Evolutionary conservation across 2,797 vertebrate genomes (phyloP).

Genomic region (Merluccius polli): DNA sequence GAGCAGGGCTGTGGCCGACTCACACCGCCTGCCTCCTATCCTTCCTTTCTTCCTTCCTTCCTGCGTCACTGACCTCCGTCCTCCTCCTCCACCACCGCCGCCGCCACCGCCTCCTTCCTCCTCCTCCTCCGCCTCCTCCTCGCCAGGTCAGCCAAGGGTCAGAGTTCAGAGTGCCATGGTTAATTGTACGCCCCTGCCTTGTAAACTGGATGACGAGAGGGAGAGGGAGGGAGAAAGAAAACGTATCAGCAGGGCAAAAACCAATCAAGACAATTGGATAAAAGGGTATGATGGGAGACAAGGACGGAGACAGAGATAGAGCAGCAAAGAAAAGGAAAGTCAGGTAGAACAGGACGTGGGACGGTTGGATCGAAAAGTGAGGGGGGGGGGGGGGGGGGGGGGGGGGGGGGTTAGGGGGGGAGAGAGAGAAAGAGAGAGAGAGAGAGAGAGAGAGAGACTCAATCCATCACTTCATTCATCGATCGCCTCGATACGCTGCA

Average conservation of each 20-base stretch:
- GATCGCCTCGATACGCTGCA: conserved; percentile 44
- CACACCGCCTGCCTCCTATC: conserved; percentile 7
- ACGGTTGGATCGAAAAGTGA: conserved; percentile 20
- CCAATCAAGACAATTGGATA: not conserved
- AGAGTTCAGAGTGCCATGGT: conserved; percentile 64
- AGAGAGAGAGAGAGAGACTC: conserved; percentile 20
- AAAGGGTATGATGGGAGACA: not conserved
- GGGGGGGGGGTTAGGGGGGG: conserved; percentile 19
- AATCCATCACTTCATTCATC: conserved; percentile 48
- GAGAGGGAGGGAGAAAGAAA: not conserved
- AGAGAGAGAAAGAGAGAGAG: conserved; percentile 34
- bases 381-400: conserved; percentile 24
- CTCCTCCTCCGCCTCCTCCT: conserved; percentile 51
- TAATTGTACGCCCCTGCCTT: conserved; percentile 49
- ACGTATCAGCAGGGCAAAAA: not conserved
- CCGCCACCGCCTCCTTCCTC: conserved; percentile 1
- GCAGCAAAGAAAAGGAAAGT: conserved; percentile 11
- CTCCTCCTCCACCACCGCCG: conserved; percentile 42
- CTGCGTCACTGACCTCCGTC: conserved; percentile 16
- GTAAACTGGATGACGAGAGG: conserved; percentile 27
- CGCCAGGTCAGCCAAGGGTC: conserved; percentile 50
- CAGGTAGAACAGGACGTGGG: conserved; percentile 2
- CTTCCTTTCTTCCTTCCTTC: not conserved
- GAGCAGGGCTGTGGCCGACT: conserved; percentile 19
- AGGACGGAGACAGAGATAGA: conserved; percentile 16